Percentiles rank a stretch among this genome's conserved stretches.
phyloP scores from a whole-genome alignment of 2,113 vertebrate genomes.

The Salvelinus fontinalis region DNA sequence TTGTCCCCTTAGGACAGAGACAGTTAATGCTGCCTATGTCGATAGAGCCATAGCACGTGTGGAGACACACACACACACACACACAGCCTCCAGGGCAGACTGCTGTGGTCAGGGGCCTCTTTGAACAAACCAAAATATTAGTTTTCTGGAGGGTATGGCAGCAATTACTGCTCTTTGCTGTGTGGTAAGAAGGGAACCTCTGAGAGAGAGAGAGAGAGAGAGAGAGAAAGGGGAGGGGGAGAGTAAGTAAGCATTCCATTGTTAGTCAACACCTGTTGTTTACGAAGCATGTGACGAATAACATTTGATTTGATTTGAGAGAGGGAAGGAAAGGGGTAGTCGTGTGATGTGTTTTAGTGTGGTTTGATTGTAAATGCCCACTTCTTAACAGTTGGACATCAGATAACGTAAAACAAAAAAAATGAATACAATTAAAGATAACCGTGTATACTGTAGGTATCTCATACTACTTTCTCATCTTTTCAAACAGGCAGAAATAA shows the following conservation, averaged over 20 bases:
- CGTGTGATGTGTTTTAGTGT: background rate
- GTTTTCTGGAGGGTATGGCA: conserved; percentile 38
- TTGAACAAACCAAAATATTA: conserved; percentile 27
- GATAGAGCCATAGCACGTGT: background rate
- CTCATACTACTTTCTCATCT: background rate
- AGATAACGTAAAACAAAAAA: background rate
- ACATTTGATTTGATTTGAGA: background rate
- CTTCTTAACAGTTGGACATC: background rate
- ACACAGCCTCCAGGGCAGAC: conserved; percentile 13
- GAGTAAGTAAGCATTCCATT: too few species aligned
- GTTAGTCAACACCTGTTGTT: too few species aligned
- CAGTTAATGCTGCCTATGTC: background rate
- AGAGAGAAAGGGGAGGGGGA: too few species aligned
- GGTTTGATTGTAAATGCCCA: background rate
- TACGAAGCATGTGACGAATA: too few species aligned
- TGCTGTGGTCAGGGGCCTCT: background rate
- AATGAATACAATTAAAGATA: background rate
- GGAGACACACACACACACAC: background rate
- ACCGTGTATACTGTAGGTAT: background rate
- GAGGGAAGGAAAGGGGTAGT: background rate
- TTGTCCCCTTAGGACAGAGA: background rate
- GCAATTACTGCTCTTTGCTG: conserved; percentile 28
- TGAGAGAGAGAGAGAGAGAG: background rate
- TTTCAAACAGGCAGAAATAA: background rate
- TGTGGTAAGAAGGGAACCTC: background rate